Conservation (phyloP, 2,797 vertebrate genomes). For the Sternarchorhynchus goeldii region DNA sequence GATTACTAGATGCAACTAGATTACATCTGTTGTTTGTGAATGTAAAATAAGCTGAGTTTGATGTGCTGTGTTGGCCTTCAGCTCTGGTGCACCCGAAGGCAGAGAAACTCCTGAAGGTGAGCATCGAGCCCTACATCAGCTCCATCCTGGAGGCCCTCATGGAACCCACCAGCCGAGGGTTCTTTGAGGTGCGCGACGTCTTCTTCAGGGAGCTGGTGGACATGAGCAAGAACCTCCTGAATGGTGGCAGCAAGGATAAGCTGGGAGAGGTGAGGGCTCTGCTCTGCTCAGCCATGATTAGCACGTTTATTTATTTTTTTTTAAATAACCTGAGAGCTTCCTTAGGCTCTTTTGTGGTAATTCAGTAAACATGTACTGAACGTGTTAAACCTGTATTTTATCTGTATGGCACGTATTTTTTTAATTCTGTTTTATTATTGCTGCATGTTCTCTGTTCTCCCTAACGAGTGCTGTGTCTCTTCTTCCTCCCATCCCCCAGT, state of each 20-base stretch:
- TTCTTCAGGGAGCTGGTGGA: conserved; percentile 93
- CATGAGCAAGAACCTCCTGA: conserved; percentile 90
- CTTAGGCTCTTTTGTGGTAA: not conserved
- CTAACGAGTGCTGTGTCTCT: not conserved
- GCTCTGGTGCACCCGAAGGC: conserved; percentile 87
- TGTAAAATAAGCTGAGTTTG: not conserved
- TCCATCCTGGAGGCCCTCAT: conserved; percentile 95
- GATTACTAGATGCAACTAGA: no score
- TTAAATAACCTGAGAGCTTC: not conserved
- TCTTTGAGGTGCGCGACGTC: conserved; percentile 86
- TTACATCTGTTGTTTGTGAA: no score
- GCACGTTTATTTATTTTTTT: not conserved
- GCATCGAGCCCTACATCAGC: conserved; percentile 90
- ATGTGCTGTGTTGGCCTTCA: conserved; percentile 56
- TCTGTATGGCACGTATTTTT: no score
- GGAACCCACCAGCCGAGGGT: conserved; percentile 92
- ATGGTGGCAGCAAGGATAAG: conserved; percentile 84
- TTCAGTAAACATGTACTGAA: not conserved
- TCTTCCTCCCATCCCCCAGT: conserved; percentile 56
- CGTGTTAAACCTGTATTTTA: no score
- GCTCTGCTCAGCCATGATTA: not conserved
- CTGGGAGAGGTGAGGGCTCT: conserved; percentile 83
- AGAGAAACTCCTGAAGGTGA: conserved; percentile 89
- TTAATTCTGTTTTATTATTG: not conserved
- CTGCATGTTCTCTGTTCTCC: not conserved